Base-by-base conservation (phyloP, 2,113 vertebrate species). In the Leucoraja erinaceus region DNA sequence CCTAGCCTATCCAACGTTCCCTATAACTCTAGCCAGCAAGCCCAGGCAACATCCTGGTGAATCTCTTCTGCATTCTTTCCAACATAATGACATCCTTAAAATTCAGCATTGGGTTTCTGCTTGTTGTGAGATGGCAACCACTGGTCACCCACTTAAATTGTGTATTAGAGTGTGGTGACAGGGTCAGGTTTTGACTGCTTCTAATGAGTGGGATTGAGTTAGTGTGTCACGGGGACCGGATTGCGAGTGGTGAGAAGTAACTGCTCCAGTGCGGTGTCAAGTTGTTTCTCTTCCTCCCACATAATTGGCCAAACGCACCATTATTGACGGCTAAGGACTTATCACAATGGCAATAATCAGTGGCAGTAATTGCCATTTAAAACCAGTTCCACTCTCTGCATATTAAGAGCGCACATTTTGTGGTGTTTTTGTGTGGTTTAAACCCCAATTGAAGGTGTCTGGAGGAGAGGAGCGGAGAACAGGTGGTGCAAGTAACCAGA, bases 271-370 rank as follows among this genome's bases (percentile, higher is more conserved):
- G 25, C 47, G 22, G 31, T 33, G 31, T 78, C 31, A 81, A 47
- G 78, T 54, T 79, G 38, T 25, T 47, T 38, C 78, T 81, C 78
- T 81, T 22, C 12, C 25, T 59, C 54, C 12, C 20, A 59, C 38
- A 59, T 59, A 84, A 84, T 59, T 84, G 81, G 81, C 28, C 81
- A 84, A 84, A 84, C 59, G 56, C 56, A 20, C 79, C 79, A 83
- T 83, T 56, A 56, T 83, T 56, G 79, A 83, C 28, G 47, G 20
- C 56, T 28, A 59, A 84, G 81, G 81, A 59, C 81, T 20, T 11
- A 61, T n/a, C 22, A 4, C 54, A 84, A 11, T 84, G 47, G 54
- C 47, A 59, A 25, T 84, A 84, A 84, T 84, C 81, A 56, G 0
- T 59, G 54, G 4, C 25, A 61, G 22, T 84, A 84, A 84, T 61